Percentiles rank a stretch among this genome's conserved stretches.
phyloP scores from a whole-genome alignment of 2,113 vertebrate genomes.

The Gallinago undulata region DNA sequence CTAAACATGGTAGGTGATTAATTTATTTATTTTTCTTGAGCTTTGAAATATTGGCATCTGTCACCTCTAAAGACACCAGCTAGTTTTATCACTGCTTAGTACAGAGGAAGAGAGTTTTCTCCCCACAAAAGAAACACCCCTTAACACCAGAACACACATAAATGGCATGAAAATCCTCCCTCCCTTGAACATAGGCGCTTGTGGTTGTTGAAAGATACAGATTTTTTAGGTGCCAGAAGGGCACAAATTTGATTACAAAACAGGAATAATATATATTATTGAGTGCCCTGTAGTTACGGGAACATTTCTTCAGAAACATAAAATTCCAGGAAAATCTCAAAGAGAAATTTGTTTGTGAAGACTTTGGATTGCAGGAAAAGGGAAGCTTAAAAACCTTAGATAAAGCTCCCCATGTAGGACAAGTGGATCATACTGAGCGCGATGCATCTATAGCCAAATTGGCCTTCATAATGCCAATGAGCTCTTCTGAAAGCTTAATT shows the following conservation, averaged over 20 bases:
- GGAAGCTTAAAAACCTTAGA: neutral
- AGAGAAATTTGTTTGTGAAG: neutral
- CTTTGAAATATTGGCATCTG: neutral
- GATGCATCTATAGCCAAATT: neutral
- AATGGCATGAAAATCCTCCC: neutral
- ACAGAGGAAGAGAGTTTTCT: accelerated
- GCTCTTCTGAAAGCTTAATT: neutral
- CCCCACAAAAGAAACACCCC: neutral
- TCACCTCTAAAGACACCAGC: neutral
- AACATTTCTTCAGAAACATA: neutral
- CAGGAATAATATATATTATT: neutral
- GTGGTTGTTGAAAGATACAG: accelerated
- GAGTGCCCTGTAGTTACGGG: neutral
- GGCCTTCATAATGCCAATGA: neutral
- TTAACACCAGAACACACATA: neutral
- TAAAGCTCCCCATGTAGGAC: neutral
- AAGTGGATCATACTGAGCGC: neutral
- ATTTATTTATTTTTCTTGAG: neutral
- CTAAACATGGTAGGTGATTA: neutral
- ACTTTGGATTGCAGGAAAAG: neutral
- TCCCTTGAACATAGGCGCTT: neutral
- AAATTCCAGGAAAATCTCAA: neutral
- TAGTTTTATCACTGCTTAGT: neutral
- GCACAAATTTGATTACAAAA: neutral
- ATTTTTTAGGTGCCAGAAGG: neutral